Percentiles rank a stretch among this genome's conserved stretches.
Conservation (phyloP, 2,113 vertebrate genomes). For the Oxyruncus cristatus region DNA sequence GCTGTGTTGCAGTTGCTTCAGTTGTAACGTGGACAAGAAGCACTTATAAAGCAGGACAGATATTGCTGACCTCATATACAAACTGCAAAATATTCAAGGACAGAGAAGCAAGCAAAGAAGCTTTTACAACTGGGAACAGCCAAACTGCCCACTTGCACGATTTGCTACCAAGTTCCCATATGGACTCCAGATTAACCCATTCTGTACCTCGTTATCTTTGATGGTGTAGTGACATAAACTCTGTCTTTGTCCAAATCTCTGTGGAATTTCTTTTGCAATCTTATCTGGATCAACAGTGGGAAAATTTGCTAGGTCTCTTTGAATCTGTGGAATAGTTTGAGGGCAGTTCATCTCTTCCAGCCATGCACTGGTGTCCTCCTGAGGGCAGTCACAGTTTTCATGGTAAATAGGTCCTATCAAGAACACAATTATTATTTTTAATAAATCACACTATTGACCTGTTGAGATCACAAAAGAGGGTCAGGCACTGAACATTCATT, state of each 20-base stretch:
- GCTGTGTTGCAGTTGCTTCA: neutral
- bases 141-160: neutral
- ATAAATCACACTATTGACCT: neutral
- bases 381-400: constrained; percentile 91
- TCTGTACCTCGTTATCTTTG: constrained; percentile 88
- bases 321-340: constrained; percentile 84
- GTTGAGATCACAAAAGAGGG: neutral
- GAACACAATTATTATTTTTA: neutral
- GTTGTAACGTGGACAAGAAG: neutral
- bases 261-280: constrained; percentile 86
- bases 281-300: constrained; percentile 83
- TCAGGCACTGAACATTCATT: neutral
- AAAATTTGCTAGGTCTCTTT: constrained; percentile 83
- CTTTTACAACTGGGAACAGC: neutral
- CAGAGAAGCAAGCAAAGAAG: neutral
- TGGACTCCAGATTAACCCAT: neutral
- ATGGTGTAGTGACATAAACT: constrained; percentile 98
- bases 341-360: constrained; percentile 88
- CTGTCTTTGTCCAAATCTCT: constrained; percentile 92
- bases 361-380: constrained; percentile 80
- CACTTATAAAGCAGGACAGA: neutral
- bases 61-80: neutral
- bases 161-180: neutral
- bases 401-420: constrained; percentile 88
- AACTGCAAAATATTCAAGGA: neutral